Evolutionary conservation across 2,797 vertebrate species (phyloP), one percentile per base, ranked within the genome.

Genomic region (Labroides dimidiatus): DNA sequence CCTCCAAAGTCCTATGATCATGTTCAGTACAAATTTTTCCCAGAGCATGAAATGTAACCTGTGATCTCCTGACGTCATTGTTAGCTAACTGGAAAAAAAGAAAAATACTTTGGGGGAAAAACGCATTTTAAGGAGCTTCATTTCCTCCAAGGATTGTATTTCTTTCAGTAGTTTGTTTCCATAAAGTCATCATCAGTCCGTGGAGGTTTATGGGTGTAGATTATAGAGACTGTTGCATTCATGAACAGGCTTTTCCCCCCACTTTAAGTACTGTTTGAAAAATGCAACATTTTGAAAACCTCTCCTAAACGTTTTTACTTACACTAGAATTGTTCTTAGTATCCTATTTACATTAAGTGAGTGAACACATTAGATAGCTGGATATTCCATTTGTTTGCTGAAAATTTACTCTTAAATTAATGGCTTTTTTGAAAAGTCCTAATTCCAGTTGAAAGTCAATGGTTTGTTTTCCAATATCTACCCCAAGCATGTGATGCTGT

Each of bases 11-110:
- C 61, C 39, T 30, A 17, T 72, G 61, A 56, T 81, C 71, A 55
- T 74, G 77, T 76, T 62, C 53, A 55, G 48, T 10, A n/a, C 65
- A 1, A 23, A 33, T 42, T 83, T 4, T 66, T 73, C 66, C 57
- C 64, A 67, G 55, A 82, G 56, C 65, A 70, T 73, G 44, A 72
- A 20, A 61, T 50, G 12, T 67, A 85, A 82, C 83, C 68, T 87
- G 75, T 87, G 89, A 86, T 84, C 78, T 71, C 57, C 15, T 90
- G 84, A 90, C 73, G 77, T 87, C 81, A 84, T 61, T 17, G 30
- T 57, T 54, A 13, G 36, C 21, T 65, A 19, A 17, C 17, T 64
- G 16, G 10, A 23, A 21, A 58, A 63, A 68, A 53, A 72, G 14
- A 1, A 37, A 60, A 59, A 82, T 83, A 64, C 58, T 84, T 51